phyloP scores from a whole-genome alignment of 2,888 invertebrate species.

The Cheilosia scutellata region DNA sequence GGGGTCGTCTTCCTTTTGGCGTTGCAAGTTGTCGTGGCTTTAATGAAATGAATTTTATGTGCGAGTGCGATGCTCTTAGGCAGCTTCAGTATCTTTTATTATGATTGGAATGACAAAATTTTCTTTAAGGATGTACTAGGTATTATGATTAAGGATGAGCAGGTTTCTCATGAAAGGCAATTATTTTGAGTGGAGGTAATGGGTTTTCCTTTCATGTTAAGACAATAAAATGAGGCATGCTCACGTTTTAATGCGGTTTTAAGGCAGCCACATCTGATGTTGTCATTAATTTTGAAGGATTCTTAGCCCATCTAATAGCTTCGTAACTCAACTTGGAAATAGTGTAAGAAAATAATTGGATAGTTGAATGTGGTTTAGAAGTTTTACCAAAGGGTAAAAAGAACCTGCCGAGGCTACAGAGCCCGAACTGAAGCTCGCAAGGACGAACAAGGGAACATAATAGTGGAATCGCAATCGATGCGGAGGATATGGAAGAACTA shows the following conservation, averaged over 20 bases:
- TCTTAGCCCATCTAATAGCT: too few relatives aligned
- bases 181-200: constrained; percentile 66
- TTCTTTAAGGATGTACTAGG: constrained; percentile 28
- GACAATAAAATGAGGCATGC: constrained; percentile 40
- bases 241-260: constrained; percentile 17
- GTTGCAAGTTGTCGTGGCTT: constrained; percentile 66
- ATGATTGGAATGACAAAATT: constrained; percentile 72
- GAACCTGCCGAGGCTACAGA: too few relatives aligned
- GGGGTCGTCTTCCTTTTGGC: constrained; percentile 50
- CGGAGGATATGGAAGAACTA: too few relatives aligned
- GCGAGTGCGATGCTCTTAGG: constrained; percentile 30
- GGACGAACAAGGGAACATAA: too few relatives aligned
- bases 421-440: too few relatives aligned
- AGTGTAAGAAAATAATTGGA: too few relatives aligned
- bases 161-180: constrained; percentile 57
- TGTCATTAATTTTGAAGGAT: too few relatives aligned
- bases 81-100: constrained; percentile 65
- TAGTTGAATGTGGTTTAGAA: too few relatives aligned
- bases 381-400: too few relatives aligned
- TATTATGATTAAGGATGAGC: constrained; percentile 55
- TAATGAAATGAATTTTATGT: constrained; percentile 73
- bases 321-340: too few relatives aligned
- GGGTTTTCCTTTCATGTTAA: background rate
- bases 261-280: constrained; percentile 35
- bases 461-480: too few relatives aligned